Base-by-base conservation (phyloP, 2,888 invertebrate species). In the Macrophya annulata region DNA sequence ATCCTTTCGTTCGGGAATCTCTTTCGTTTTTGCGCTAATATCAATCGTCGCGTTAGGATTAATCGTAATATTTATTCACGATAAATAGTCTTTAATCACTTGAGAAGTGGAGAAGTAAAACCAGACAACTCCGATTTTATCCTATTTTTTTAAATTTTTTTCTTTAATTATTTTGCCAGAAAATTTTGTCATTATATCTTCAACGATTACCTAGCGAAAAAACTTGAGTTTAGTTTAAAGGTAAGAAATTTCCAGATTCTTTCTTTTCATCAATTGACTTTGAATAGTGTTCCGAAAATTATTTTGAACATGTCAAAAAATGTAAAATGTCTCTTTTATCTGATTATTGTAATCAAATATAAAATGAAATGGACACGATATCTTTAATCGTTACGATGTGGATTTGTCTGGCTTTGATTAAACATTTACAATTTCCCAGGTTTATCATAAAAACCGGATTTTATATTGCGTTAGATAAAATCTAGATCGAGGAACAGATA, bases 1-100 rank as follows among this genome's bases (percentile, higher is more conserved):
- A 85, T 79, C 77, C 79, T 31, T 55, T 77, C 77, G 79, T 37
- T 65, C 82, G 85, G 48, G 84, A 85, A 85, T 86, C 85, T 77
- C 65, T n/a, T 79, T 82, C 45, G 71, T 81, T 81, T 82, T 84
- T 82, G 74, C 84, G 55, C 86, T 83, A 87, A 88, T 87, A 85
- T 86, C 85, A 87, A 86, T 87, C 74, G 68, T 84, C 55, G 31
- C 25, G n/a, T 59, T 85, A 43, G 45, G 31, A 51, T 77, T 45
- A 72, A 72, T 10, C 43, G 72, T 43, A 43, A 72, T 72, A 72
- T 72, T 45, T 72, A 45, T 68, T 37, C 68, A 6, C 68, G 31
- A 68, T 25, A 37, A 68, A 68, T 37, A 37, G 68, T 68, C 15
- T 37, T 68, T 68, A 15, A 68, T 37, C 37, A 68, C 37, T 37